Evolutionary conservation across 2,888 invertebrate species (phyloP), one percentile per base, ranked within the genome.

Genomic region (Lasioglossum zephyrum): DNA sequence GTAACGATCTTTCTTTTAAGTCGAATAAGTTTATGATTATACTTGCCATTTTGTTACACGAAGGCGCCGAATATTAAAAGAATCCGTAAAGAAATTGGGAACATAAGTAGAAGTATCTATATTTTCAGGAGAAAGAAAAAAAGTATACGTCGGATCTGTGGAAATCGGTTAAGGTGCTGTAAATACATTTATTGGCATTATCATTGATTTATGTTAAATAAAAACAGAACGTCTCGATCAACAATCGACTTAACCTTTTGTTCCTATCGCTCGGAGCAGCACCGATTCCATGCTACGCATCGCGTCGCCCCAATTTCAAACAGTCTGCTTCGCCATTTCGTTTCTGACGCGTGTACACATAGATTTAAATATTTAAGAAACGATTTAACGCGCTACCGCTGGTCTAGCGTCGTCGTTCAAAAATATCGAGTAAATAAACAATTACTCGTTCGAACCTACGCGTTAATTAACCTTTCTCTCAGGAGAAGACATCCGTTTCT

Each of bases 111-210:
- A 63, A 63, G 63, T 57, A 4, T 57, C 11, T 4, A 57, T 11
- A 18, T 6, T 63, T 31, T 18, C 26, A 16, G 26, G 5, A 26
- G 63, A 31, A 63, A 18, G 76, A 73, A 36, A 16, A 16, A 60
- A 69, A 69, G 72, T 60, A 44, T 49, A 73, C 69, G 60, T 63
- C 70, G 63, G 31, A 77, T 63, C 31, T 13, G 79, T 76, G 84
- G 87, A 83, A 84, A 77, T 73, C 72, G 84, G 79, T 79, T 60
- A 76, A 86, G 79, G 72, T 91, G 80, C 85, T 91, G 86, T 91
- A 91, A 90, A 90, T 90, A 91, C 84, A 91, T 91, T 91, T 91
- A 89, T 91, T 91, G 84, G 85, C 83, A 83, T 87, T 89, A 91
- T 82, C 84, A 87, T 87, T 87, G 85, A 89, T 85, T 79, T 79